Evolutionary conservation across 1,140 invertebrate genomes (phyloP).

Genomic region (Heterodera schachtii): DNA sequence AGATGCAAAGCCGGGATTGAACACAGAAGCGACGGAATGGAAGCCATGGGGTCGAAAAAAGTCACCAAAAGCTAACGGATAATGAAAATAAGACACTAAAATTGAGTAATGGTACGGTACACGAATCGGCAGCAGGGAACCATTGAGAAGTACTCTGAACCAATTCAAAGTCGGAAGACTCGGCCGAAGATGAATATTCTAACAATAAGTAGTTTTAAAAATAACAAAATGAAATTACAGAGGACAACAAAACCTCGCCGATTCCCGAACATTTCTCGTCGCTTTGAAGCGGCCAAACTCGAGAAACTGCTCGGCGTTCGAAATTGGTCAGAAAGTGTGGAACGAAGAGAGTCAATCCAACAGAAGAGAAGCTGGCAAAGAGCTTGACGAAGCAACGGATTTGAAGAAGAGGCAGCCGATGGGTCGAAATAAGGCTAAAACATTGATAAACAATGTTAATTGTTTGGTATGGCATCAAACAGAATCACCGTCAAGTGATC

Average conservation of each 20-base stretch:
- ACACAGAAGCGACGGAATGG: conserved; percentile 5
- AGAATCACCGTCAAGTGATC: background rate
- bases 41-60: background rate
- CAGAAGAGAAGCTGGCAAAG: conserved; percentile 32
- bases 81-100: background rate
- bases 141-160: conserved; percentile 1
- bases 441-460: too few relatives aligned
- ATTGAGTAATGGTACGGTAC: background rate
- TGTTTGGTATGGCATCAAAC: too few relatives aligned
- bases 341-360: conserved; percentile 34
- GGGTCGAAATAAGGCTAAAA: too few relatives aligned
- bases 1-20: conserved; percentile 36
- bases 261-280: background rate
- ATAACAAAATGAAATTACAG: background rate
- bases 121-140: background rate
- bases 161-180: conserved; percentile 20
- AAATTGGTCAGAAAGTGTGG: conserved; percentile 28
- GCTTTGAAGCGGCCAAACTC: background rate
- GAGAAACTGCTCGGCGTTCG: conserved; percentile 15
- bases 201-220: background rate
- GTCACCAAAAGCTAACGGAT: conserved; percentile 2
- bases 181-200: conserved; percentile 2
- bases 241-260: background rate
- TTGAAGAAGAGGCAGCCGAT: background rate
- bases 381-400: conserved; percentile 19